These are phyloP conservation scores for Oreohelix idahoensis DNA, from an alignment of 1,140 invertebrate genomes.

Conservation along the genomic window DNA sequence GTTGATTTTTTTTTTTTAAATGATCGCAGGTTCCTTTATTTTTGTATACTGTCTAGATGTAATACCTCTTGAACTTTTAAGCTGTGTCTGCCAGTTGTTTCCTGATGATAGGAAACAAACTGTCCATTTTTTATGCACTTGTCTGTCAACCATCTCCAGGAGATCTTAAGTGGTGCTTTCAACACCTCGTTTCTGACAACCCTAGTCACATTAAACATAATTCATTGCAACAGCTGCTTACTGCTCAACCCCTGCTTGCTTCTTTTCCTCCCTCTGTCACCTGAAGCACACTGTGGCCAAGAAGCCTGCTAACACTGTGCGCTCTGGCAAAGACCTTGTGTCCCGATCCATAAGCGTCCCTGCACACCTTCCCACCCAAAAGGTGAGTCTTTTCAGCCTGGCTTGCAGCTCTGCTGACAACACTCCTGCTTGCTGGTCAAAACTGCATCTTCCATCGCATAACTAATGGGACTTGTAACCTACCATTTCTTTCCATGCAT, in stretches of 20 bases:
- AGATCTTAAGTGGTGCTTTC: too few species aligned
- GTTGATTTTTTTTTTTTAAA: too few species aligned
- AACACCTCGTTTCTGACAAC: too few species aligned
- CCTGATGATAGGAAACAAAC: too few species aligned
- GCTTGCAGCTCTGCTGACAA: neutral
- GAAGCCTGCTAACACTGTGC: slow-evolving; percentile 7
- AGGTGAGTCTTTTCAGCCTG: slow-evolving; percentile 39
- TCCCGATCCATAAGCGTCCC: slow-evolving; percentile 54
- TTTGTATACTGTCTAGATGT: too few species aligned
- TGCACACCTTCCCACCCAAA: slow-evolving; percentile 45
- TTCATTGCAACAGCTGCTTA: slow-evolving; percentile 13
- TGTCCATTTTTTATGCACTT: too few species aligned
- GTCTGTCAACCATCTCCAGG: too few species aligned
- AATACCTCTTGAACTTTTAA: too few species aligned
- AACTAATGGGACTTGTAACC: neutral
- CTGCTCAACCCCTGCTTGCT: neutral
- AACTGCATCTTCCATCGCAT: neutral
- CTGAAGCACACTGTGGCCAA: slow-evolving; percentile 6
- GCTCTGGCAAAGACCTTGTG: slow-evolving; percentile 49
- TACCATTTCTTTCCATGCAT: neutral
- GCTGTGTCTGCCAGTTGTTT: too few species aligned
- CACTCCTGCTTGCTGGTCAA: neutral
- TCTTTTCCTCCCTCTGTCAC: neutral
- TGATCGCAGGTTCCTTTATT: too few species aligned
- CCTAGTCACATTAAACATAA: neutral